Evolutionary conservation across 2,797 vertebrate species (phyloP).

Genomic region (Artibeus lituratus): DNA sequence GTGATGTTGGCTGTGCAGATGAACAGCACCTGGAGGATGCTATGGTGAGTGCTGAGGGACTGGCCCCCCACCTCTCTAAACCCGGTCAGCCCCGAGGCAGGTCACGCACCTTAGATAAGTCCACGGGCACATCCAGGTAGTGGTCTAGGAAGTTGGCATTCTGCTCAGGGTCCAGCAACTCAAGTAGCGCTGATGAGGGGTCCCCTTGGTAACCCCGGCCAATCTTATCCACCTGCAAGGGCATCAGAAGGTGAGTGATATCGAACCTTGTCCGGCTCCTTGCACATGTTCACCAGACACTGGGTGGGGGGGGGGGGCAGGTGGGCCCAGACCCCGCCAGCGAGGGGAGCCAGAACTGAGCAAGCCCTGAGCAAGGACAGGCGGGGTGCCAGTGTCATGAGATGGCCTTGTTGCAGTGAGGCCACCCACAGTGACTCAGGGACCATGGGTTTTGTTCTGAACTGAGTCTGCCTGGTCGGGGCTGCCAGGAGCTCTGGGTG

Average conservation of each 20-base stretch:
- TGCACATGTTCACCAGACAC: not conserved
- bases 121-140: slow-evolving; percentile 97
- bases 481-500: not conserved
- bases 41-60: accelerated
- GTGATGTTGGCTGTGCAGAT: slow-evolving; percentile 97
- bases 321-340: too few species aligned
- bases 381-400: not conserved
- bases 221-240: slow-evolving; percentile 94
- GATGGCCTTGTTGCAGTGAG: too few species aligned
- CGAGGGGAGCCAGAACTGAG: not conserved
- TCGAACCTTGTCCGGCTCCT: not conserved
- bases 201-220: slow-evolving; percentile 98
- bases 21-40: slow-evolving; percentile 89
- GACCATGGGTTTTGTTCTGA: not conserved
- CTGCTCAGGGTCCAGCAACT: slow-evolving; percentile 97
- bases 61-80: accelerated
- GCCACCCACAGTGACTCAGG: not conserved
- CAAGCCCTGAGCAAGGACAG: too few species aligned
- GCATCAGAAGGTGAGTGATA: not conserved
- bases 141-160: slow-evolving; percentile 98
- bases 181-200: slow-evolving; percentile 94
- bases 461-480: not conserved
- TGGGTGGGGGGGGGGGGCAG: accelerated
- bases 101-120: slow-evolving; percentile 93
- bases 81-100: accelerated